These are phyloP conservation scores for Antedon mediterranea DNA, from an alignment of 53 echinoderm and acorn worm genomes.

Conservation along the genomic window DNA sequence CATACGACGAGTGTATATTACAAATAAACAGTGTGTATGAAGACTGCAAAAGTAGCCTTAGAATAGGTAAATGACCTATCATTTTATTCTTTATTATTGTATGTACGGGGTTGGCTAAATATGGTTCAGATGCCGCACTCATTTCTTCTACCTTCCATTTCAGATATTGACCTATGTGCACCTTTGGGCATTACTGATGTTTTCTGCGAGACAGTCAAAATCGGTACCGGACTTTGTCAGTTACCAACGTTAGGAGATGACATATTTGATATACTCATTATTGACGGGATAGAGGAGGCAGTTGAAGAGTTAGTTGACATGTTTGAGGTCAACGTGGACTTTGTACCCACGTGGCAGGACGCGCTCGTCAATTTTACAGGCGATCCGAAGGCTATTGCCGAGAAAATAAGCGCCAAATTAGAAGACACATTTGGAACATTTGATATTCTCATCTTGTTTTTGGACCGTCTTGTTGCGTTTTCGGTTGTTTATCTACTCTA, in stretches of 20 bases:
- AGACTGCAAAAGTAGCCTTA: too few species aligned
- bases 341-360: conserved; percentile 42
- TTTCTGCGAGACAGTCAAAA: not conserved
- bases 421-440: conserved; percentile 34
- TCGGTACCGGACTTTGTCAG: not conserved
- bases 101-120: too few species aligned
- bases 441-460: conserved; percentile 35
- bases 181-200: not conserved
- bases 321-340: conserved; percentile 54
- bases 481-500: conserved; percentile 52
- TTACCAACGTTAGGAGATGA: conserved; percentile 6
- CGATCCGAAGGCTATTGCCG: conserved; percentile 35
- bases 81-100: too few species aligned
- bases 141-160: too few species aligned
- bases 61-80: too few species aligned
- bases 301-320: conserved; percentile 8
- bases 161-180: not conserved
- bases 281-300: conserved; percentile 9
- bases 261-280: conserved; percentile 15
- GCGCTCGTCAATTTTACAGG: conserved; percentile 17
- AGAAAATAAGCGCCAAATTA: conserved; percentile 44
- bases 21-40: conserved; percentile 3
- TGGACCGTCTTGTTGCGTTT: conserved; percentile 67
- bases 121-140: too few species aligned
- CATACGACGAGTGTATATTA: conserved; percentile 24